Percentiles rank a stretch among this genome's conserved stretches.
These are phyloP conservation scores for Drosophila busckii DNA, from an alignment of 1,140 invertebrate species.

Conservation along the genomic window DNA sequence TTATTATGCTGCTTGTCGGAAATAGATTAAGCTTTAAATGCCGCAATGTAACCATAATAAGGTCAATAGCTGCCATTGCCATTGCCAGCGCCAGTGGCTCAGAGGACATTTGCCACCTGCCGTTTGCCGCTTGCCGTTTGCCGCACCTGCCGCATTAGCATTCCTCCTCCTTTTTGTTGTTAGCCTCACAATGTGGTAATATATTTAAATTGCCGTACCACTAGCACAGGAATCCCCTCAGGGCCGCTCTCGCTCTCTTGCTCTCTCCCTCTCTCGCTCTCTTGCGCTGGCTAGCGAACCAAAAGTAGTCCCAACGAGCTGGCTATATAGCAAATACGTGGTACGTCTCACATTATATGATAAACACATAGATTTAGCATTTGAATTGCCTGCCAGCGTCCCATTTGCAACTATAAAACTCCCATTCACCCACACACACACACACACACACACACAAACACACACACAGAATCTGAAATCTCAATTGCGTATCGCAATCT, in stretches of 20 bases:
- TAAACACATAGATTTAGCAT: background rate
- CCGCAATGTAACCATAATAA: slow-evolving; percentile 36
- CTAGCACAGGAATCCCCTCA: slow-evolving; percentile 22
- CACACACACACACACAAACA: too few species aligned
- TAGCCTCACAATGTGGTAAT: slow-evolving; percentile 28
- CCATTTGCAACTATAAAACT: too few species aligned
- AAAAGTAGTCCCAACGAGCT: too few species aligned
- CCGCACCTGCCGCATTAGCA: background rate
- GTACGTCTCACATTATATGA: background rate
- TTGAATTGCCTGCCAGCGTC: background rate
- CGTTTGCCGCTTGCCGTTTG: slow-evolving; percentile 13
- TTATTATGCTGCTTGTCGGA: too few species aligned
- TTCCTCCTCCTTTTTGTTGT: too few species aligned
- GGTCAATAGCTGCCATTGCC: slow-evolving; percentile 27
- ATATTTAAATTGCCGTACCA: slow-evolving; percentile 31
- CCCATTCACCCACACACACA: too few species aligned
- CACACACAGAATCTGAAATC: too few species aligned
- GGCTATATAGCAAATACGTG: background rate
- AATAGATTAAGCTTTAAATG: slow-evolving; percentile 42
- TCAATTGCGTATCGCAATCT: too few species aligned
- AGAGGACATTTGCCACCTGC: slow-evolving; percentile 24
- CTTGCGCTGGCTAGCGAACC: background rate
- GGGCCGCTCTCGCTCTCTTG: too few species aligned
- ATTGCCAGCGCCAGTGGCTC: too few species aligned
- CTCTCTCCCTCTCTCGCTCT: too few species aligned